Conservation (phyloP, 2,888 invertebrate genomes). For the Leuctra nigra region DNA sequence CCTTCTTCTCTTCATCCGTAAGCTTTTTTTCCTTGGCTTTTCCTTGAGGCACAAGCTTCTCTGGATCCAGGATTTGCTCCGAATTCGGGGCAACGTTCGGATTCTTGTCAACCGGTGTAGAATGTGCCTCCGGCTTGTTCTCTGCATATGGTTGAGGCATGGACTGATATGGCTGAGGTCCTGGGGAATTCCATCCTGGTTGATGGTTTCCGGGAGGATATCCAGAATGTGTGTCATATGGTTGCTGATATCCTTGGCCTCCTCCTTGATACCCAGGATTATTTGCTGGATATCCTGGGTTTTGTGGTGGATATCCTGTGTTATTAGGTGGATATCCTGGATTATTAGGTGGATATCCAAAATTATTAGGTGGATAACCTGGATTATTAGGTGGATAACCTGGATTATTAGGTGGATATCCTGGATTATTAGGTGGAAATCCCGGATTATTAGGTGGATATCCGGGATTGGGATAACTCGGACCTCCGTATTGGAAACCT, state of each 20-base stretch:
- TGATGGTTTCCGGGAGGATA: neutral
- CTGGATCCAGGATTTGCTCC: too few relatives aligned
- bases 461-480: conserved; percentile 31
- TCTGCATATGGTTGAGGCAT: too few relatives aligned
- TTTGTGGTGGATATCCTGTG: conserved; percentile 30
- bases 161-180: too few relatives aligned
- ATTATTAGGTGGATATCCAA: neutral
- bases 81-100: too few relatives aligned
- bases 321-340: conserved; percentile 12
- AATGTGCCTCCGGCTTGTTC: too few relatives aligned
- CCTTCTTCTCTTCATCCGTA: conserved; percentile 54
- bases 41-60: too few relatives aligned
- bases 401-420: conserved; percentile 19
- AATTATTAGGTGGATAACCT: neutral
- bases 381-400: conserved; percentile 32
- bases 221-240: too few relatives aligned
- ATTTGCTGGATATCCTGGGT: conserved; percentile 27
- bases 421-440: neutral
- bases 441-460: neutral
- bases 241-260: neutral
- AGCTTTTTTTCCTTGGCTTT: too few relatives aligned
- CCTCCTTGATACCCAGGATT: neutral
- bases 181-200: too few relatives aligned
- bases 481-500: conserved; percentile 13
- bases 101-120: too few relatives aligned